phyloP scores from a whole-genome alignment of 2,113 vertebrate species.

The Oriolus oriolus region DNA sequence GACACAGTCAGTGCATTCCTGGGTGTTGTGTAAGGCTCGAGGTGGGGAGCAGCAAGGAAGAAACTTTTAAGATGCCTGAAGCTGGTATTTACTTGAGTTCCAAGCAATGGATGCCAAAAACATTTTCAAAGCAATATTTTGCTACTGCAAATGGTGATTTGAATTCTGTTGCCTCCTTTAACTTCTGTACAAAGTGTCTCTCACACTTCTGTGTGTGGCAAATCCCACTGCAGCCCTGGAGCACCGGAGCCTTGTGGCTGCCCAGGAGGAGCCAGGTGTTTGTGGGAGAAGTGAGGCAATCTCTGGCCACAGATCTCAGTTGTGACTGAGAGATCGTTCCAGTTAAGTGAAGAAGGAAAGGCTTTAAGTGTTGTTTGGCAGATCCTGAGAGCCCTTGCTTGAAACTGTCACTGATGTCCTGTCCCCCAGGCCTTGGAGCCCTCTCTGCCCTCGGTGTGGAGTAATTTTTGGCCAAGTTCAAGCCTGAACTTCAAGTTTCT shows the following conservation, averaged over 20 bases:
- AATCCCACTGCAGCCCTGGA: neutral
- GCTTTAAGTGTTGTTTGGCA: neutral
- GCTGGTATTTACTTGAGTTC: neutral
- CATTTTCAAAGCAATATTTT: neutral
- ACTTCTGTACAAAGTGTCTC: neutral
- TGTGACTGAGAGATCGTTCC: neutral
- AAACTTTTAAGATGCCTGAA: neutral
- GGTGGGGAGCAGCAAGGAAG: conserved; percentile 23
- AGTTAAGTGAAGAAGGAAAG: neutral
- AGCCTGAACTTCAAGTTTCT: neutral
- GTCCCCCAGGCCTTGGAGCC: neutral
- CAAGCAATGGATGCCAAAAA: neutral
- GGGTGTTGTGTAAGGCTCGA: neutral
- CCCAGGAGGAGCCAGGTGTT: neutral
- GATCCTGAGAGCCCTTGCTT: neutral
- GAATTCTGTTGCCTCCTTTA: neutral
- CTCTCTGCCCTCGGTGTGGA: neutral
- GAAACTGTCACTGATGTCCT: neutral
- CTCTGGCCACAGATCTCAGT: neutral
- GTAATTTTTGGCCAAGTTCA: neutral
- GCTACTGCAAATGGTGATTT: neutral
- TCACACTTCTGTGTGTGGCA: neutral
- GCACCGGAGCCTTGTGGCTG: neutral
- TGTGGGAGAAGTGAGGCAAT: neutral
- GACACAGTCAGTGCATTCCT: neutral